These are phyloP conservation scores for Strongylocentrotus purpuratus DNA, from an alignment of 35 echinoderm and acorn worm species.

Conservation along the genomic window DNA sequence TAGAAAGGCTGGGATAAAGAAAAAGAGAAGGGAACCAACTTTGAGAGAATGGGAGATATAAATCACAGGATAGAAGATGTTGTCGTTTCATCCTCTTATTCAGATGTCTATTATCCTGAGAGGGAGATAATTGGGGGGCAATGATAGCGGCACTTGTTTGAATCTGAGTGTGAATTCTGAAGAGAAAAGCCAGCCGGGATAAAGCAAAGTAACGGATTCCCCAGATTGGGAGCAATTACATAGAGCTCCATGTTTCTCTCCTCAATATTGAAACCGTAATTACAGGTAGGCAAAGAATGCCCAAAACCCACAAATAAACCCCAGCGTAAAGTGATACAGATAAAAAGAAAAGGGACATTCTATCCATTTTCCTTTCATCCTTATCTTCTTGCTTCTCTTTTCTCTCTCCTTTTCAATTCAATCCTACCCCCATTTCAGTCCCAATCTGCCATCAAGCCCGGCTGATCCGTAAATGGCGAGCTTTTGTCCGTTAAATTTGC, in stretches of 20 bases:
- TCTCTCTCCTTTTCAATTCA: background rate
- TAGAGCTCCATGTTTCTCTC: slow-evolving; percentile 28
- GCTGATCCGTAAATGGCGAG: slow-evolving; percentile 41
- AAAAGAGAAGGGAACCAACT: background rate
- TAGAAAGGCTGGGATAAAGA: background rate
- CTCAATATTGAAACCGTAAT: slow-evolving; percentile 24
- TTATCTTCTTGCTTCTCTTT: background rate
- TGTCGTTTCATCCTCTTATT: slow-evolving; percentile 16
- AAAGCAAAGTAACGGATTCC: slow-evolving; percentile 5
- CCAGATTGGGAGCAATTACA: slow-evolving; percentile 42
- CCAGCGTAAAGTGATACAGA: background rate
- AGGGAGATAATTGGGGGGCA: slow-evolving; percentile 7
- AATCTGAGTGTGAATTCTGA: background rate
- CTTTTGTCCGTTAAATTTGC: slow-evolving; percentile 51
- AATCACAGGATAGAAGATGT: background rate
- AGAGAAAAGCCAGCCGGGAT: background rate
- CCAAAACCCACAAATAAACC: slow-evolving; percentile 21
- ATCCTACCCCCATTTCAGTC: slow-evolving; percentile 1
- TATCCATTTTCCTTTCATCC: background rate
- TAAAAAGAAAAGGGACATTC: background rate
- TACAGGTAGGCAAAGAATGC: slow-evolving; percentile 49
- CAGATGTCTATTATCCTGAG: background rate
- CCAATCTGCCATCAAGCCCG: slow-evolving; percentile 11
- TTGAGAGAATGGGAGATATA: background rate
- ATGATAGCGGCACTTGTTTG: slow-evolving; percentile 29